phyloP scores from a whole-genome alignment of 2,113 vertebrate species.

The Sinocyclocheilus anshuiensis region DNA sequence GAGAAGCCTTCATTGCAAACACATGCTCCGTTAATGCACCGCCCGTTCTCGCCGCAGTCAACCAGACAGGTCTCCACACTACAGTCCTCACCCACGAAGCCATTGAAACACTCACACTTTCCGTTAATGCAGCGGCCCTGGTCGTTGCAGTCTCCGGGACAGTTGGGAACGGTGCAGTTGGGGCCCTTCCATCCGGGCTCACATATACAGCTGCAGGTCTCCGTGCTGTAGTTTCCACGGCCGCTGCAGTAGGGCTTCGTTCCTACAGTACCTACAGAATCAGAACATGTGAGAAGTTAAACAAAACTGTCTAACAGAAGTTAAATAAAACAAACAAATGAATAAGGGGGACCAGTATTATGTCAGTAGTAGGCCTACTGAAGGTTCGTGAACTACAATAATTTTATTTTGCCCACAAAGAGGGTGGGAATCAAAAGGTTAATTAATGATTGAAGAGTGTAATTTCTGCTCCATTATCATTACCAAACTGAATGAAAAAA shows the following conservation, averaged over 20 bases:
- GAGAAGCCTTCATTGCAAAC: conserved; percentile 81
- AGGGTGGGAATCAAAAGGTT: too few species aligned
- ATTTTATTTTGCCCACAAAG: too few species aligned
- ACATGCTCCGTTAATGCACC: conserved; percentile 77
- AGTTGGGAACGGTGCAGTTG: conserved; percentile 83
- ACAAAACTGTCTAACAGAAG: too few species aligned
- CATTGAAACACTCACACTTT: conserved; percentile 85
- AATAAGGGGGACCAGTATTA: too few species aligned
- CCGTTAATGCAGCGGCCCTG: conserved; percentile 85
- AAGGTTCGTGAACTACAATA: too few species aligned
- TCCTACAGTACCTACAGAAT: conserved; percentile 78
- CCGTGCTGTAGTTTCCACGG: conserved; percentile 87
- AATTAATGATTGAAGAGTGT: too few species aligned
- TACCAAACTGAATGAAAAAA: too few species aligned
- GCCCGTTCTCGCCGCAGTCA: conserved; percentile 78
- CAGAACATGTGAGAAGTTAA: rapidly evolving
- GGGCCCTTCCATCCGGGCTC: conserved; percentile 79
- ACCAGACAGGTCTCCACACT: conserved; percentile 71
- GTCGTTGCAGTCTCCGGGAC: conserved; percentile 82
- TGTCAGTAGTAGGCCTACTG: too few species aligned
- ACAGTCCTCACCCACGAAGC: conserved; percentile 83
- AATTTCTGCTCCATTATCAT: too few species aligned
- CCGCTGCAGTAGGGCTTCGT: conserved; percentile 85
- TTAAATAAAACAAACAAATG: too few species aligned
- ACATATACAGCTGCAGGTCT: conserved; percentile 80